Percentiles rank a stretch among this genome's conserved stretches.
Evolutionary conservation across 2,888 invertebrate species (phyloP).

Genomic region (Tridacna crocea): DNA sequence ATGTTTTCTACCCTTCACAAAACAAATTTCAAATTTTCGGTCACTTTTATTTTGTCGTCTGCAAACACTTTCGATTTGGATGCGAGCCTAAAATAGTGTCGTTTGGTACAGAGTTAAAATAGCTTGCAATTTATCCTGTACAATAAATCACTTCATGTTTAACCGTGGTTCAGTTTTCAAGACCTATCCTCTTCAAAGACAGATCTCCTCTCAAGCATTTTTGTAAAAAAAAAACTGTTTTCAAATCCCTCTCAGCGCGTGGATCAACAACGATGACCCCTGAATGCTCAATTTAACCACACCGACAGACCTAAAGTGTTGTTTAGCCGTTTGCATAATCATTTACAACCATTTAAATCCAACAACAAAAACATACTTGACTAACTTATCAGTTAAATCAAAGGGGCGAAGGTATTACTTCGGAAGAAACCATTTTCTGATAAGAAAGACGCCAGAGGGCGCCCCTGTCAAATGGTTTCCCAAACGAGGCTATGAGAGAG

Average conservation of each 20-base stretch:
- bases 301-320: background rate
- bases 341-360: slow-evolving; percentile 2
- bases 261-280: slow-evolving; percentile 2
- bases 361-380: background rate
- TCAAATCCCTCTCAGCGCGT: slow-evolving; percentile 7
- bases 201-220: slow-evolving; percentile 8
- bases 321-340: slow-evolving; percentile 2
- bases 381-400: slow-evolving; percentile 5
- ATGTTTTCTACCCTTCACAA: too few species aligned
- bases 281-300: background rate
- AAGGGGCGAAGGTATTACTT: background rate
- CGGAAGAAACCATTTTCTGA: slow-evolving; percentile 6
- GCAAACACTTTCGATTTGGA: too few species aligned
- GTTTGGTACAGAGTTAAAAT: too few species aligned
- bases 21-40: too few species aligned
- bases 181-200: background rate
- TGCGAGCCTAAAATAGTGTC: too few species aligned
- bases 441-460: slow-evolving; percentile 7
- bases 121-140: too few species aligned
- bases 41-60: too few species aligned
- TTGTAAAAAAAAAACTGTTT: slow-evolving; percentile 19
- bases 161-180: background rate
- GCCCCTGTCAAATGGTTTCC: background rate
- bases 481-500: slow-evolving; percentile 21
- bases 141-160: too few species aligned